These are phyloP conservation scores for Sialis lutaria DNA, from an alignment of 2,888 invertebrate species.

Conservation along the genomic window DNA sequence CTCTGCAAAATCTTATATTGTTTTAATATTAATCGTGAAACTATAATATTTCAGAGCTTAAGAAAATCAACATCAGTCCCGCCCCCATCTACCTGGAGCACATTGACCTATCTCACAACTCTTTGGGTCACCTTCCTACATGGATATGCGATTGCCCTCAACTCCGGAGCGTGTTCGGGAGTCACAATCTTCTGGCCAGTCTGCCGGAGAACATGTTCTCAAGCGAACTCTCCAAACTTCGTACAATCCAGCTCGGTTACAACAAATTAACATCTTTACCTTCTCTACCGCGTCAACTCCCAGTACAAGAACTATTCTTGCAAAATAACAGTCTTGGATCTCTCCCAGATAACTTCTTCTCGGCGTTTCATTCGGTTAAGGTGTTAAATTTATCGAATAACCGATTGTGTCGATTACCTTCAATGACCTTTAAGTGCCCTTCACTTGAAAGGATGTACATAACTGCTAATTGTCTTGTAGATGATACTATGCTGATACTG, in stretches of 20 bases:
- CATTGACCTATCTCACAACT: constrained; percentile 65
- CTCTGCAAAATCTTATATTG: too few relatives aligned
- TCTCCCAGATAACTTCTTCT: constrained; percentile 61
- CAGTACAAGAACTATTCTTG: constrained; percentile 51
- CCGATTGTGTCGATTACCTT: constrained; percentile 47
- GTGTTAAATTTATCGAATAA: constrained; percentile 67
- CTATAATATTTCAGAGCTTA: constrained; percentile 41
- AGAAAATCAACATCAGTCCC: constrained; percentile 48
- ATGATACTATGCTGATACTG: constrained; percentile 45
- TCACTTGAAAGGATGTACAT: constrained; percentile 50
- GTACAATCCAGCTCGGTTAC: constrained; percentile 58
- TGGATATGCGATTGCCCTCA: constrained; percentile 61
- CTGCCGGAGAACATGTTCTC: constrained; percentile 58
- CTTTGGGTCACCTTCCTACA: constrained; percentile 51
- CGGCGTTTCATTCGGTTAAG: constrained; percentile 41
- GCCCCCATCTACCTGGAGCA: constrained; percentile 55
- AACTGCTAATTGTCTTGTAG: constrained; percentile 60
- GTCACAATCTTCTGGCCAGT: constrained; percentile 50
- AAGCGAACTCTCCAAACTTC: constrained; percentile 53
- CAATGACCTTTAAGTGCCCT: constrained; percentile 30
- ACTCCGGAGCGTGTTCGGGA: constrained; percentile 53
- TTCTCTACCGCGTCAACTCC: constrained; percentile 46
- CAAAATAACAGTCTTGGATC: constrained; percentile 63
- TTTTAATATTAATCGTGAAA: not conserved
- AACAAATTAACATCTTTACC: constrained; percentile 59